phyloP scores from a whole-genome alignment of 2,888 invertebrate genomes.

The Platycheirus albimanus region DNA sequence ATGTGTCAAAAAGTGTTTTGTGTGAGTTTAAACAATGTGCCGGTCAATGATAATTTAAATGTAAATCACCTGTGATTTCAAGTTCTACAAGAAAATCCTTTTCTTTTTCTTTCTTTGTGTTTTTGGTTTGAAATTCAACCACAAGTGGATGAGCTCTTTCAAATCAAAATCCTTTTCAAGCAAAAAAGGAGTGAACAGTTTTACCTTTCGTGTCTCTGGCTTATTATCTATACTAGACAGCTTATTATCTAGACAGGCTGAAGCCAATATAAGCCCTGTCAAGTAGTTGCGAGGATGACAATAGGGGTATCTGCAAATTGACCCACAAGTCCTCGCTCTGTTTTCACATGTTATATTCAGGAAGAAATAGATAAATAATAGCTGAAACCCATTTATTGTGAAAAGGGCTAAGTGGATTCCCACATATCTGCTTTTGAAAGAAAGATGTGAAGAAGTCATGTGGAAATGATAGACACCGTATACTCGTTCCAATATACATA shows the following conservation, averaged over 20 bases:
- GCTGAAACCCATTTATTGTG: neutral
- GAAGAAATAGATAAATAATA: slow-evolving; percentile 19
- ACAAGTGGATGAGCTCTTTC: too few relatives aligned
- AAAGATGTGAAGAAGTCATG: neutral
- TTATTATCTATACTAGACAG: slow-evolving; percentile 22
- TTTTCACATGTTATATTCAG: neutral
- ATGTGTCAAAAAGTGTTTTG: slow-evolving; percentile 32
- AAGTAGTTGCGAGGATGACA: slow-evolving; percentile 4
- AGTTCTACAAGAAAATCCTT: neutral
- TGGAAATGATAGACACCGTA: neutral
- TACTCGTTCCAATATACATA: too few relatives aligned
- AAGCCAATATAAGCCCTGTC: slow-evolving; percentile 39
- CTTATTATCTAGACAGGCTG: slow-evolving; percentile 38
- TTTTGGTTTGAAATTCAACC: too few relatives aligned
- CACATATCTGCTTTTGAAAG: neutral
- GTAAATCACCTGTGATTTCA: slow-evolving; percentile 51
- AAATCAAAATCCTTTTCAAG: slow-evolving; percentile 23
- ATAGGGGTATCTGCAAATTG: slow-evolving; percentile 13
- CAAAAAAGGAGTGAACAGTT: slow-evolving; percentile 18
- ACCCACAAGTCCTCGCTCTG: slow-evolving; percentile 10
- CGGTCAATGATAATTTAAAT: slow-evolving; percentile 60
- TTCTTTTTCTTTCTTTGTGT: slow-evolving; percentile 11
- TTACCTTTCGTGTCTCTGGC: slow-evolving; percentile 27
- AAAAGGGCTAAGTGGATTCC: neutral
- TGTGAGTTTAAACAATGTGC: slow-evolving; percentile 40